Evolutionary conservation across 2,888 invertebrate species (phyloP).

Genomic region (Alsophila aescularia): DNA sequence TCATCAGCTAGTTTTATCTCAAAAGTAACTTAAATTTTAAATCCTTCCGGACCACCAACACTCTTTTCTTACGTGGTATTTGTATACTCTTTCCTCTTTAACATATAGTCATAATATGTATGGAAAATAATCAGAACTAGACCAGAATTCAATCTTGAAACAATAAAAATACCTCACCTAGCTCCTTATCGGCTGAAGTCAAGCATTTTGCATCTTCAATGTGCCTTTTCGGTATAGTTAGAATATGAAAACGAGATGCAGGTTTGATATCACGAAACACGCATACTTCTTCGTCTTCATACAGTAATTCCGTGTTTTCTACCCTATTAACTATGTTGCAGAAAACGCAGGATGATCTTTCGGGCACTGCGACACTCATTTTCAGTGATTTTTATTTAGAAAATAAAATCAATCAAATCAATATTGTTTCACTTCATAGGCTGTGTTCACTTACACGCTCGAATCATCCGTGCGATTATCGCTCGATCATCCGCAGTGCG

Average conservation of each 20-base stretch:
- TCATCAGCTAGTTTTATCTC: no score
- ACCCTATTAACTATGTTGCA: conserved; percentile 88
- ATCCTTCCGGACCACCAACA: background rate
- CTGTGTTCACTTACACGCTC: no score
- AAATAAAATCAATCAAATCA: no score
- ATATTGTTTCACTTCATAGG: no score
- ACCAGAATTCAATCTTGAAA: background rate
- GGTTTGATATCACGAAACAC: conserved; percentile 94
- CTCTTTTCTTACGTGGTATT: background rate
- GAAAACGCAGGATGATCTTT: conserved; percentile 86
- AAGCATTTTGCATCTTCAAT: conserved; percentile 90
- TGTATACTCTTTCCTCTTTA: no score
- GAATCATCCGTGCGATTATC: no score
- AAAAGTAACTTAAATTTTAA: background rate
- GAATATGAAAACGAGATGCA: conserved; percentile 90
- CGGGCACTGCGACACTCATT: conserved; percentile 48
- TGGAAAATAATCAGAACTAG: background rate
- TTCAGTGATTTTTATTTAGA: conserved; percentile 3
- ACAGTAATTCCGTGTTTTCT: conserved; percentile 85
- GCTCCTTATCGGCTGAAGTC: conserved; percentile 85
- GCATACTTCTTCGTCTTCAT: conserved; percentile 89
- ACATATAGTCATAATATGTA: background rate
- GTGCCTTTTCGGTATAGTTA: conserved; percentile 91
- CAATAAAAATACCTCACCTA: conserved; percentile 84
- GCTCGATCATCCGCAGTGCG: no score